Evolutionary conservation across 2,113 vertebrate genomes (phyloP).

Genomic region (Puffinus mauretanicus): DNA sequence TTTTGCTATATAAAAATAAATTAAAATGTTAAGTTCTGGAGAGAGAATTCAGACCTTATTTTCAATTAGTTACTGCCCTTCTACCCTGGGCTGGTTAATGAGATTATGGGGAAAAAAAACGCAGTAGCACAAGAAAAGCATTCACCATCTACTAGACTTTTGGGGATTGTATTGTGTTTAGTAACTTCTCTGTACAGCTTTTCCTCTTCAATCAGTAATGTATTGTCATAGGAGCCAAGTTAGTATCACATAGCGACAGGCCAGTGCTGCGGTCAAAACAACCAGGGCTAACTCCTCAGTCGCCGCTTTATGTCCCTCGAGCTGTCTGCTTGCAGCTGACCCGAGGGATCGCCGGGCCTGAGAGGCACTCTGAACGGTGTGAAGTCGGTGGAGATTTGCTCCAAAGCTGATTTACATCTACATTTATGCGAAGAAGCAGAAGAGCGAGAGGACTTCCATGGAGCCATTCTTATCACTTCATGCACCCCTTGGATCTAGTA

Average conservation of each 20-base stretch:
- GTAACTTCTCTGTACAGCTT: neutral
- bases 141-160: neutral
- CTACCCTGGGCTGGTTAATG: neutral
- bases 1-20: neutral
- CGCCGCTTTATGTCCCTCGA: neutral
- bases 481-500: neutral
- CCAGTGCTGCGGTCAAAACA: neutral
- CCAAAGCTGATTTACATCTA: neutral
- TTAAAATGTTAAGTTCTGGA: neutral
- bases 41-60: neutral
- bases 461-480: neutral
- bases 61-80: neutral
- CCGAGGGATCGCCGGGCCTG: fast-evolving
- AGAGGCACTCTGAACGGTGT: neutral
- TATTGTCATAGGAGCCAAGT: neutral
- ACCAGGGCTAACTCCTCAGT: neutral
- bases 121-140: neutral
- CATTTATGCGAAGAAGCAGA: neutral
- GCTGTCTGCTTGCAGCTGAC: neutral
- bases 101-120: neutral
- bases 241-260: neutral
- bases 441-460: neutral
- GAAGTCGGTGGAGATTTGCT: neutral
- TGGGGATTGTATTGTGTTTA: neutral
- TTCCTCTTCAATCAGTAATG: neutral